Conservation (phyloP, 2,888 invertebrate genomes). For the Acanthopleura granulata region DNA sequence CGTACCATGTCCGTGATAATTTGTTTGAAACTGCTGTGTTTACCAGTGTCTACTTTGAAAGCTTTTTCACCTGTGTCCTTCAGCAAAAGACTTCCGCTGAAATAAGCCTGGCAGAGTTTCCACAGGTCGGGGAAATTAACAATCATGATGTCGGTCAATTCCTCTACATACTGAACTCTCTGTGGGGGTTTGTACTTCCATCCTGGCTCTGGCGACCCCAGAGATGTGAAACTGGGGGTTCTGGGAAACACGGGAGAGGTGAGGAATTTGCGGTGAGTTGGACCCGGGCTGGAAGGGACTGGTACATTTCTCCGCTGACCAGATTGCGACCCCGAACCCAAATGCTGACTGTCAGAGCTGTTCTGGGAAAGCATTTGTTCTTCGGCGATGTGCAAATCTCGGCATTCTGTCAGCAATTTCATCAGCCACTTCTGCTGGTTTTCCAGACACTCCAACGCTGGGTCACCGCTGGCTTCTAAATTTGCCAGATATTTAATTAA, state of each 20-base stretch:
- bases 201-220: conserved; percentile 24
- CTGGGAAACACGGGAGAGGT: neutral
- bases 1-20: conserved; percentile 85
- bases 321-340: neutral
- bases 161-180: conserved; percentile 83
- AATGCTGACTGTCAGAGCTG: neutral
- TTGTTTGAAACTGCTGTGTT: conserved; percentile 84
- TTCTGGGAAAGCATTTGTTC: conserved; percentile 28
- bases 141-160: conserved; percentile 81
- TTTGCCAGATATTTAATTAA: conserved; percentile 76
- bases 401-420: conserved; percentile 69
- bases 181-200: conserved; percentile 73
- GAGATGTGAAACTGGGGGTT: neutral
- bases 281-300: neutral
- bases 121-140: conserved; percentile 91
- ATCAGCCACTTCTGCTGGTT: conserved; percentile 84
- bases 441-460: conserved; percentile 95
- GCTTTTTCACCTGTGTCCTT: conserved; percentile 55
- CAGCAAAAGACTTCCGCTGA: conserved; percentile 76
- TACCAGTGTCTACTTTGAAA: conserved; percentile 73
- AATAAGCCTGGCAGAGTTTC: conserved; percentile 95
- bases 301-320: neutral
- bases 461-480: conserved; percentile 80
- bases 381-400: conserved; percentile 75
- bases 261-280: neutral